phyloP scores from a whole-genome alignment of 2,797 vertebrate species.

The Tragelaphus eurycerus region DNA sequence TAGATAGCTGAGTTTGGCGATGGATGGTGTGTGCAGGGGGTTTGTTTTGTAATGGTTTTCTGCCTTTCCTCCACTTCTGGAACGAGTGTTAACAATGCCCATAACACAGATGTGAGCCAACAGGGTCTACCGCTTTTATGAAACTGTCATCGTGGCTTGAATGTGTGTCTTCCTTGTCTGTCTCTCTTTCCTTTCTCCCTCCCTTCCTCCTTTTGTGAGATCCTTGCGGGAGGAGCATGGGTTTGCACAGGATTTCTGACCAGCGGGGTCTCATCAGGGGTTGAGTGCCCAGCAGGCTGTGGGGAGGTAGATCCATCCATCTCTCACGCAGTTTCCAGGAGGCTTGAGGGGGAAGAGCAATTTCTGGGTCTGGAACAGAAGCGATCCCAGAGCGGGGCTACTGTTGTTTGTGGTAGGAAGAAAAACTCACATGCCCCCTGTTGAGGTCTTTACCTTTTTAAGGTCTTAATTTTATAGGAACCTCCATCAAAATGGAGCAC shows the following conservation, averaged over 20 bases:
- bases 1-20: not conserved
- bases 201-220: not conserved
- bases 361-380: not conserved
- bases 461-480: not conserved
- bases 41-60: not conserved
- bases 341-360: not conserved
- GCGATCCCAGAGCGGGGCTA: not conserved
- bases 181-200: too few relatives aligned
- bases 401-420: not conserved
- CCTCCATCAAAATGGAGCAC: slow-evolving; percentile 11
- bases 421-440: not conserved
- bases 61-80: not conserved
- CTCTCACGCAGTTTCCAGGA: not conserved
- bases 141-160: not conserved
- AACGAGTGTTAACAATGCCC: not conserved
- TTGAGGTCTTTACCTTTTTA: not conserved
- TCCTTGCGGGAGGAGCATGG: not conserved
- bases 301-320: not conserved
- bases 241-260: not conserved
- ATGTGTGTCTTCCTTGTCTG: not conserved
- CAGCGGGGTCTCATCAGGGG: not conserved
- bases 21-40: not conserved
- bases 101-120: not conserved
- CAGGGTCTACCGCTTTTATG: not conserved
- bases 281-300: not conserved